A percentile compares a stretch with the other conserved stretches of the same genome.
These are phyloP conservation scores for Conger conger DNA, from an alignment of 2,113 vertebrate genomes.

Conservation along the genomic window DNA sequence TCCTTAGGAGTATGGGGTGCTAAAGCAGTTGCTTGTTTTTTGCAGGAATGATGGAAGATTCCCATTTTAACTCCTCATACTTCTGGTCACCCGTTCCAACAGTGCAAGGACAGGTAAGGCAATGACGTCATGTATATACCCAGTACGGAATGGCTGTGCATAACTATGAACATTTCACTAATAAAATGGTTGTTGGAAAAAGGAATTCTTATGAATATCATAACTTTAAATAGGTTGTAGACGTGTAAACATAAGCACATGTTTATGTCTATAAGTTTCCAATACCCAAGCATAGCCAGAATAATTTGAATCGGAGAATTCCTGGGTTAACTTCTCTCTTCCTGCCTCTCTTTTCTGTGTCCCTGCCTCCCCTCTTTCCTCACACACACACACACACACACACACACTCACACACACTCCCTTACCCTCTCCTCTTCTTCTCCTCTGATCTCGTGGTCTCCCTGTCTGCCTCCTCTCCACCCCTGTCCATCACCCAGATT, in stretches of 20 bases:
- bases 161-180: neutral
- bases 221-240: neutral
- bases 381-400: too few relatives aligned
- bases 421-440: neutral
- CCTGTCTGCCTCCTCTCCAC: neutral
- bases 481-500: constrained; percentile 67
- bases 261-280: neutral
- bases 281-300: neutral
- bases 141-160: neutral
- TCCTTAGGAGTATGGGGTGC: neutral
- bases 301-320: neutral
- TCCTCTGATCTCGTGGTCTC: neutral
- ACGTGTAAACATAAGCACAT: neutral
- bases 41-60: constrained; percentile 97
- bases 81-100: constrained; percentile 95
- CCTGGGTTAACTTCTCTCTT: neutral
- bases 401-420: neutral
- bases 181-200: neutral
- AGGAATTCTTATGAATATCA: neutral
- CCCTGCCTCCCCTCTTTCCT: neutral
- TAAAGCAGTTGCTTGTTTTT: constrained; percentile 48
- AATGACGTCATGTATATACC: neutral
- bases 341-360: neutral
- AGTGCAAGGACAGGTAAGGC: constrained; percentile 88
- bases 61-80: constrained; percentile 98